Conservation (phyloP, 1,140 invertebrate genomes). For the Papilio polyxenes region DNA sequence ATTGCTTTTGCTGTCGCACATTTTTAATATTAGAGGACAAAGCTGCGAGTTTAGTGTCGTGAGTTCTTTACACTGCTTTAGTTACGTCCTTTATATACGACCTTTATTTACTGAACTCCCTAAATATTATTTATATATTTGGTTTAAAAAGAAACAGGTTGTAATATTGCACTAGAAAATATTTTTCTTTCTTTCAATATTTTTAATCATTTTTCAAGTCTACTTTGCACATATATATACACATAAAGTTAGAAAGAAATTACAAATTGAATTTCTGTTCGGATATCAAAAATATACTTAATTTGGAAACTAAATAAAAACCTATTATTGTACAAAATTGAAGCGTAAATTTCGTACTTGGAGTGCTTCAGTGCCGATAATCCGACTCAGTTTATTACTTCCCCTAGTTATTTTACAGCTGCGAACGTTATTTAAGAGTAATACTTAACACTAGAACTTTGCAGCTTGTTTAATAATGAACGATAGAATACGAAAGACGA, state of each 20-base stretch:
- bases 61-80: not conserved
- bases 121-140: not conserved
- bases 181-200: not conserved
- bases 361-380: not conserved
- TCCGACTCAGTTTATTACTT: conserved; percentile 12
- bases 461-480: conserved; percentile 5
- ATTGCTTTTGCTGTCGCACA: conserved; percentile 17
- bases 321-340: conserved; percentile 14
- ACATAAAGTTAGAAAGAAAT: not conserved
- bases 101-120: not conserved
- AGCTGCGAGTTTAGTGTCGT: not conserved
- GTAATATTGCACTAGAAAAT: not conserved
- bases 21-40: conserved; percentile 12
- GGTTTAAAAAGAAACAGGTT: not conserved
- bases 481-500: not conserved
- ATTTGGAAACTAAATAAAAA: not conserved
- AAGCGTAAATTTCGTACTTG: conserved; percentile 14
- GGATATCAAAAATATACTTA: not conserved
- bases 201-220: not conserved
- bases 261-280: not conserved
- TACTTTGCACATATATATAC: not conserved
- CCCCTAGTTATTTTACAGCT: not conserved
- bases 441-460: not conserved
- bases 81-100: not conserved
- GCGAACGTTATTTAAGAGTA: conserved; percentile 5